Evolutionary conservation across 2,888 invertebrate genomes (phyloP).

Genomic region (Isotomurus palustris): DNA sequence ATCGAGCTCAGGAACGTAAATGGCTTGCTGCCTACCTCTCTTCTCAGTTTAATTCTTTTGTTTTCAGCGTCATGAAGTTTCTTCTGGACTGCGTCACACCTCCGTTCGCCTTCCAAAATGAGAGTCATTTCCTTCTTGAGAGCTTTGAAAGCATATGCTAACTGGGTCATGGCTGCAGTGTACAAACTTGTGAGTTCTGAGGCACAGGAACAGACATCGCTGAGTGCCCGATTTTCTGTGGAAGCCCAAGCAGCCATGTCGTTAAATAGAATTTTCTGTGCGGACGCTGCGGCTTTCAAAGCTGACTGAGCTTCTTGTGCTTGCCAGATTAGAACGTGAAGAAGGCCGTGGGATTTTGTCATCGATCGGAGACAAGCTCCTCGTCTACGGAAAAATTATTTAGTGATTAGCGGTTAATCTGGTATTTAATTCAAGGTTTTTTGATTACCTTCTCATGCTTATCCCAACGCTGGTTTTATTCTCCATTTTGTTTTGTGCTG

Average conservation of each 20-base stretch:
- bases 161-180: conserved; percentile 34
- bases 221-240: conserved; percentile 41
- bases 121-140: conserved; percentile 44
- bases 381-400: conserved; percentile 27
- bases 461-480: conserved; percentile 25
- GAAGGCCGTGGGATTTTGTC: conserved; percentile 38
- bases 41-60: conserved; percentile 39
- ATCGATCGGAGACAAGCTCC: conserved; percentile 39
- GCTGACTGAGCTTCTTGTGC: conserved; percentile 42
- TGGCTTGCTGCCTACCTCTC: conserved; percentile 26
- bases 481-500: conserved; percentile 7
- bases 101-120: conserved; percentile 43
- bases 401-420: too few relatives aligned
- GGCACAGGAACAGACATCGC: conserved; percentile 41
- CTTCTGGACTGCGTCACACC: conserved; percentile 39
- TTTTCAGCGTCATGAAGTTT: conserved; percentile 42
- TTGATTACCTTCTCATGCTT: conserved; percentile 19
- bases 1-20: not conserved
- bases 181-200: conserved; percentile 40
- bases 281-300: conserved; percentile 39
- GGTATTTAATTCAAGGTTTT: too few relatives aligned
- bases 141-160: conserved; percentile 42
- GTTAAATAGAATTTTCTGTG: conserved; percentile 42
- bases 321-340: conserved; percentile 45
- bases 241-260: conserved; percentile 46